phyloP scores from a whole-genome alignment of 2,113 vertebrate species.

The Poecilia latipinna region DNA sequence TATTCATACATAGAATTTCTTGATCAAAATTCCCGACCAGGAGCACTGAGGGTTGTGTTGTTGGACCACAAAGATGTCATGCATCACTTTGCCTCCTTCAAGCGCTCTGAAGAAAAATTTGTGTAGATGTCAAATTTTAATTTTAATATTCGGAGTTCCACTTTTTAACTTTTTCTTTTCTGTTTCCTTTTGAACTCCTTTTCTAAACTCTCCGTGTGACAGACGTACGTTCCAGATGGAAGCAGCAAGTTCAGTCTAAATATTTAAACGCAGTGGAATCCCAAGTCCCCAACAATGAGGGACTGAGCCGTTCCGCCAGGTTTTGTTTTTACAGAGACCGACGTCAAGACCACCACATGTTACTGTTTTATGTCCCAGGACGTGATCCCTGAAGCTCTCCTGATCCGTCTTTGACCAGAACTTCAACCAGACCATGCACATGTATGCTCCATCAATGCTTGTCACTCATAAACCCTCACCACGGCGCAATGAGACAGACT shows the following conservation, averaged over 20 bases:
- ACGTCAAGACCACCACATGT: constrained; percentile 20
- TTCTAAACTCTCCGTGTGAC: constrained; percentile 20
- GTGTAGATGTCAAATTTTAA: not conserved
- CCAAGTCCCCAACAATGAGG: constrained; percentile 45
- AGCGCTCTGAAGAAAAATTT: too few species aligned
- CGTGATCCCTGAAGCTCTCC: constrained; percentile 16
- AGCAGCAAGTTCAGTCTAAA: constrained; percentile 59
- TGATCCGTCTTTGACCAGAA: constrained; percentile 43
- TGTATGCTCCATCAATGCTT: constrained; percentile 13
- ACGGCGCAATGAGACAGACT: constrained; percentile 31
- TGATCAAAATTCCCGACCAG: too few species aligned
- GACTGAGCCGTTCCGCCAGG: constrained; percentile 27
- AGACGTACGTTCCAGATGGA: constrained; percentile 34
- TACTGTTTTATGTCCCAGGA: constrained; percentile 22
- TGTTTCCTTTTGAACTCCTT: not conserved
- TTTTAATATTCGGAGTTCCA: not conserved
- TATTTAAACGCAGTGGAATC: constrained; percentile 67
- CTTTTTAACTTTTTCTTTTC: constrained; percentile 1
- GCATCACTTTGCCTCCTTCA: too few species aligned
- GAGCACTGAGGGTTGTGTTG: too few species aligned
- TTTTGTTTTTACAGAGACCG: constrained; percentile 18
- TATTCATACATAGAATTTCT: too few species aligned
- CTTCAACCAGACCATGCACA: constrained; percentile 21
- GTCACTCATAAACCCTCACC: constrained; percentile 47
- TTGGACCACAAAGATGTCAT: too few species aligned